A percentile compares a stretch with the other conserved stretches of the same genome.
These are phyloP conservation scores for Microtus obscurus DNA, from an alignment of 2,797 vertebrate species.

Conservation along the genomic window DNA sequence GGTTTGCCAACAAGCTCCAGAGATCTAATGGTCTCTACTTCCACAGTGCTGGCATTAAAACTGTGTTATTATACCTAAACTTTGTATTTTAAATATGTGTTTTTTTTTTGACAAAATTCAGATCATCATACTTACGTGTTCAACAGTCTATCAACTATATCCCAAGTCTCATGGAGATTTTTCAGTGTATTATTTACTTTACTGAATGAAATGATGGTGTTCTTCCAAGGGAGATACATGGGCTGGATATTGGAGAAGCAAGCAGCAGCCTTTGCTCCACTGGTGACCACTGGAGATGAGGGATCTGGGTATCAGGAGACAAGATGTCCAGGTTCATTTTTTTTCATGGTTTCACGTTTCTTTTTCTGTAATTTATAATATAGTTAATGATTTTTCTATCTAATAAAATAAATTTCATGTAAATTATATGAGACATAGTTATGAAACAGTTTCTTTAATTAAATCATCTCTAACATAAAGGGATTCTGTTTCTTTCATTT, in stretches of 20 bases:
- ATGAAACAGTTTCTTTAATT: slow-evolving; percentile 14
- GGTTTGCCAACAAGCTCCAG: not conserved
- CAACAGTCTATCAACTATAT: not conserved
- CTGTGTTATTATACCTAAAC: not conserved
- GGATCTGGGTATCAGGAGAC: not conserved
- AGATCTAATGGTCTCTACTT: not conserved
- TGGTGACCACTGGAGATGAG: not conserved
- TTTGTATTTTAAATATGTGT: not conserved
- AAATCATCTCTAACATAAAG: slow-evolving; percentile 8
- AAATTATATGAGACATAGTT: slow-evolving; percentile 20
- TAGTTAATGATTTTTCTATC: slow-evolving; percentile 38
- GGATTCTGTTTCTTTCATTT: not conserved
- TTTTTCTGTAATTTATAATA: not conserved
- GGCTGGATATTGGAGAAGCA: not conserved
- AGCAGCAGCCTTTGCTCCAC: not conserved
- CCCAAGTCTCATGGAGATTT: not conserved
- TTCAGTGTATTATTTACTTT: not conserved
- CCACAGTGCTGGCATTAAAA: too few species aligned
- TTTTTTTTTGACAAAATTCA: not conserved
- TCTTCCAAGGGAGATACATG: not conserved
- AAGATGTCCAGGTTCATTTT: not conserved
- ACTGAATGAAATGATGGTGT: not conserved
- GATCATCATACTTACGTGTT: not conserved
- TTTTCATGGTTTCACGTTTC: not conserved
- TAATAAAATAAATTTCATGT: slow-evolving; percentile 44